These are phyloP conservation scores for Triplophysa siluroides DNA, from an alignment of 2,113 vertebrate genomes.

Conservation along the genomic window DNA sequence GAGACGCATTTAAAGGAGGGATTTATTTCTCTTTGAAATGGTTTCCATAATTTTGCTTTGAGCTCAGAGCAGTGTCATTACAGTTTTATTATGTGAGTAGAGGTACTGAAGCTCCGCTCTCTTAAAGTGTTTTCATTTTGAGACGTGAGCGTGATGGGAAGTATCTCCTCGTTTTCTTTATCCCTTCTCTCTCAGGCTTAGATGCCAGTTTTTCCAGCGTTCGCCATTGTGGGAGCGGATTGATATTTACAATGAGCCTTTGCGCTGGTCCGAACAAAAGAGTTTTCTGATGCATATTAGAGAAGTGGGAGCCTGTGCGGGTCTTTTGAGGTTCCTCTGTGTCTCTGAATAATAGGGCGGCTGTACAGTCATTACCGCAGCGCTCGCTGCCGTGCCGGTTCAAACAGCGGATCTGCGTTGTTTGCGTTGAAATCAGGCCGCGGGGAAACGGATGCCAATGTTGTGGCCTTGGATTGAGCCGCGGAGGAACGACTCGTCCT, in stretches of 20 bases:
- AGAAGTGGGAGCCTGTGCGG: conserved; percentile 16
- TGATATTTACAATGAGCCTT: conserved; percentile 50
- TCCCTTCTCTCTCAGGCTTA: conserved; percentile 23
- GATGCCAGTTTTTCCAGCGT: not conserved
- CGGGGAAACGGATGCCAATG: conserved; percentile 29
- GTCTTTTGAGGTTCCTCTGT: conserved; percentile 40
- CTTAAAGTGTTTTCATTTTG: conserved; percentile 26
- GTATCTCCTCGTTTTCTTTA: conserved; percentile 22
- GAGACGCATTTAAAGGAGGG: conserved; percentile 48
- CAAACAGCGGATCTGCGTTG: conserved; percentile 36
- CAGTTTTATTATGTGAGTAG: conserved; percentile 53
- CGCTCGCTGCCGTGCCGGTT: conserved; percentile 28
- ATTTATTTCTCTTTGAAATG: conserved; percentile 53
- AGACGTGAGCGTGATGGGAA: conserved; percentile 33
- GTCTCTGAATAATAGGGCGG: conserved; percentile 42
- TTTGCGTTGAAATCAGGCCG: conserved; percentile 38
- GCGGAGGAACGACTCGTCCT: conserved; percentile 21
- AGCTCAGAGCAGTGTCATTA: conserved; percentile 52
- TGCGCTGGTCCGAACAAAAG: conserved; percentile 44
- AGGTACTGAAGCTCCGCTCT: conserved; percentile 44
- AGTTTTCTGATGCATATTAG: conserved; percentile 40
- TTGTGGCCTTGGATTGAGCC: conserved; percentile 40
- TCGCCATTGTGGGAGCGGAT: conserved; percentile 34
- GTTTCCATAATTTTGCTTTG: conserved; percentile 51
- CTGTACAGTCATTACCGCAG: conserved; percentile 40